Conservation (phyloP, 2,888 invertebrate species). For the Lordiphosa fenestrarum region DNA sequence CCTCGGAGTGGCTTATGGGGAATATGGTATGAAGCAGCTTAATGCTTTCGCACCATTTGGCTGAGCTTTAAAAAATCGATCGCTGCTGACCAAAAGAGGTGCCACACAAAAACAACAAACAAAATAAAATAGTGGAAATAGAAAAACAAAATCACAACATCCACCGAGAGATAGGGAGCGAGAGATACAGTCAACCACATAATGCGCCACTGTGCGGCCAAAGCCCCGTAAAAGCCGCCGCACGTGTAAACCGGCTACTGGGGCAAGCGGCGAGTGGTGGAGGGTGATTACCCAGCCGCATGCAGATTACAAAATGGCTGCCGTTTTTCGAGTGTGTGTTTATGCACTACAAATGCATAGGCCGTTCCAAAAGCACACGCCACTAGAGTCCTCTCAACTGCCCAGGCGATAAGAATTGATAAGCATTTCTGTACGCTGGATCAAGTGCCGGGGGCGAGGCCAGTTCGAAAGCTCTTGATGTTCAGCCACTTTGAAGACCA, state of each 20-base stretch:
- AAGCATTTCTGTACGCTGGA: too few relatives aligned
- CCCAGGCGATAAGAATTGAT: too few relatives aligned
- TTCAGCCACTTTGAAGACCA: too few relatives aligned
- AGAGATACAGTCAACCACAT: constrained; percentile 43
- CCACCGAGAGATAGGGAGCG: constrained; percentile 10
- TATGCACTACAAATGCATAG: constrained; percentile 2
- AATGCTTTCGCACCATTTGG: constrained; percentile 38
- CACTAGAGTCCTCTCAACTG: too few relatives aligned
- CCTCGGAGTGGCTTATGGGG: not conserved
- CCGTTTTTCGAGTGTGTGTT: constrained; percentile 47
- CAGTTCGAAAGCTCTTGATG: too few relatives aligned
- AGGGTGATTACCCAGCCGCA: constrained; percentile 68
- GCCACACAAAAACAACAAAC: constrained; percentile 23
- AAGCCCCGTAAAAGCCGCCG: constrained; percentile 61
- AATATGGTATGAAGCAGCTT: constrained; percentile 15
- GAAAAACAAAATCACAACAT: constrained; percentile 23
- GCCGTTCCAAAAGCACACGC: too few relatives aligned
- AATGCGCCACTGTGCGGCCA: constrained; percentile 59
- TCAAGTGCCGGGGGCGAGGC: too few relatives aligned
- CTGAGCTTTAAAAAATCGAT: constrained; percentile 74
- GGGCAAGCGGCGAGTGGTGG: not conserved
- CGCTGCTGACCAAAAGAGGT: constrained; percentile 32
- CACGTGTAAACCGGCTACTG: constrained; percentile 50
- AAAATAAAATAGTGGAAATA: constrained; percentile 11
- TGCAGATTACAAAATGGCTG: constrained; percentile 73